Evolutionary conservation across 2,113 vertebrate species (phyloP), one percentile per base, ranked within the genome.

Genomic region (Prionailurus viverrinus): DNA sequence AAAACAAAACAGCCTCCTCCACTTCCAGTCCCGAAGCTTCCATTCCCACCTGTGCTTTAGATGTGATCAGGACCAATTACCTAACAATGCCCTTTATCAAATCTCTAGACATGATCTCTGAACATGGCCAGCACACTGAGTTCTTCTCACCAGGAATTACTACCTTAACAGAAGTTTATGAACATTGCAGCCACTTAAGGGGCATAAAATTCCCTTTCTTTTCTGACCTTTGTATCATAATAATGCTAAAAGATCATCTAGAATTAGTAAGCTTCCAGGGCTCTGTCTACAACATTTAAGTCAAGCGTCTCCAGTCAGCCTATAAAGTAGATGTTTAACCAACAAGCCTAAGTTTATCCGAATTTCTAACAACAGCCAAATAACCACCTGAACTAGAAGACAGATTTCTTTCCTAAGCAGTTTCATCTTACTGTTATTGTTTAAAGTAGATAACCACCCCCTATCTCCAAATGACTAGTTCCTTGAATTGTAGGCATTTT

Each of bases 221-320:
- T 69, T 82, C 66, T 91, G 63, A 74, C 29, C 41, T 76, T 94
- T 80, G 74, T 74, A 95, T 48, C 25, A 76, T 10, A 53, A 69
- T 63, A 92, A 94, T 63, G 53, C 39, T 96, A 68, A 81, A 81
- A 92, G 73, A 86, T 41, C 55, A 91, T 33, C 31, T 83, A 51
- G 48, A 94, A 85, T n/a, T 85, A 84, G 16, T 68, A 51, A 82
- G 13, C n/a, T 90, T 96, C 69, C 25, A 90, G 39, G 63, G 84
- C 27, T 66, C 10, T 74, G 66, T 45, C 69, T 94, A 9, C 4
- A 92, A n/a, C n/a, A 85, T n/a, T 48, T 94, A 92, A 65, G 29
- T 31, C 53, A 88, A 87, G 69, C 29, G 79, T 87, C 91, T 55
- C 51, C n/a, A 87, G 15, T 65, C 23, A 61, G 36, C 3, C 58